phyloP scores from a whole-genome alignment of 2,113 vertebrate species.

The Merops nubicus region DNA sequence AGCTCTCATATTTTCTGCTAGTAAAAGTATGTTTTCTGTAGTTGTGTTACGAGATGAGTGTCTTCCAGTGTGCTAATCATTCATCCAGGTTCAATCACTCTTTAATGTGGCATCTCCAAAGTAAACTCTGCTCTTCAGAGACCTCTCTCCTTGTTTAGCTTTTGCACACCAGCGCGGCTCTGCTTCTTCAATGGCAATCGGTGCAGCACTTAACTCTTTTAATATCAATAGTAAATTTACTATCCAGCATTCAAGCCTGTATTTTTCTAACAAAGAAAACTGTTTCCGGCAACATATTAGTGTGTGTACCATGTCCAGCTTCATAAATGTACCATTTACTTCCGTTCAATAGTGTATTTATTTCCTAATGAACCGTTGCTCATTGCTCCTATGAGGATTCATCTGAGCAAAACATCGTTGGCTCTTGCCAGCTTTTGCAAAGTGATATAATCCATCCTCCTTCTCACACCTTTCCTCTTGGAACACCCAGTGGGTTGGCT shows the following conservation, averaged over 20 bases:
- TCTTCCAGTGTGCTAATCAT: neutral
- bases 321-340: neutral
- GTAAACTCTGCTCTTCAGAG: neutral
- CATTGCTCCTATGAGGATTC: neutral
- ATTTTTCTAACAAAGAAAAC: neutral
- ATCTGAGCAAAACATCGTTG: neutral
- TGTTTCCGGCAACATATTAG: neutral
- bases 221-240: neutral
- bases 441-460: neutral
- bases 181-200: neutral
- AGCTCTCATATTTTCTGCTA: neutral
- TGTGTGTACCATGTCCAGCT: neutral
- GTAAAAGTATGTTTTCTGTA: neutral
- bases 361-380: neutral
- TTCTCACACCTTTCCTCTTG: slow-evolving; percentile 18
- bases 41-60: neutral
- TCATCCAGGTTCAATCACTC: neutral
- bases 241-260: neutral
- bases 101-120: neutral
- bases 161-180: neutral
- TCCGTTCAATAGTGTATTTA: neutral
- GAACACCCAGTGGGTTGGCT: slow-evolving; percentile 13
- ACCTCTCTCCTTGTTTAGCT: neutral
- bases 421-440: neutral
- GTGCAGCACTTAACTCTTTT: neutral